Base-by-base conservation (phyloP, 2,888 invertebrate genomes). In the Sphaeridia pumilis region DNA sequence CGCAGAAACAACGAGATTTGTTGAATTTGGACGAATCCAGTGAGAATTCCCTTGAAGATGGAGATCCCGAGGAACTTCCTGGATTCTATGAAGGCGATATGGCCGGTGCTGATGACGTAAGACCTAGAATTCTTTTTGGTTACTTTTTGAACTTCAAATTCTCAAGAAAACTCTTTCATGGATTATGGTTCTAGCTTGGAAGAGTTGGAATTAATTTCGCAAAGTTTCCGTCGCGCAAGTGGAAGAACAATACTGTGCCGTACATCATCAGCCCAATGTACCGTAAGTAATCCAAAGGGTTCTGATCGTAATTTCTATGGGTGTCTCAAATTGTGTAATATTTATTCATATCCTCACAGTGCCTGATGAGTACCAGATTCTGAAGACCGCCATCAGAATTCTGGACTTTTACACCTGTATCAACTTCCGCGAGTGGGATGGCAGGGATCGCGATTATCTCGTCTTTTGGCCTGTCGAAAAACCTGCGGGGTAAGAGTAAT, bases 31-130 rank as follows among this genome's bases (percentile, higher is more conserved):
- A n/a, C 10, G 52, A 52, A 14, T 46, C 46, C 4, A 21, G 28
- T 14, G 51, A 50, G 27, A 27, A 28, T 27, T 53, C 56, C 42
- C 25, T 31, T 17, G 52, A 51, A 3, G 55, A 58, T 12, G 20
- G 75, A 61, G 81, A 82, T 69, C 80, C 81, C 0, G 81, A 82
- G 70, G 76, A 80, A 1, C 73, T 74, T 56, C 81, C 81, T 0
- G 79, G 79, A 17, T 69, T 82, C 27, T 81, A 77, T 66, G 79
- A 82, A 69, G 82, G 82, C 2, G 81, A 82, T 60, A 81, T 82
- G 72, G 81, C 81, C 1, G 72, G 81, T 58, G 76, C 76, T 51
- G 77, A 77, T 46, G 78, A 71, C 66, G 71, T 38, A 38, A 17
- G 7, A 7, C 31, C 14, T 31, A 69, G 14, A 31, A 31, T 7